A percentile compares a stretch with the other conserved stretches of the same genome.
Evolutionary conservation across 2,888 invertebrate genomes (phyloP).

Genomic region (Syritta pipiens): DNA sequence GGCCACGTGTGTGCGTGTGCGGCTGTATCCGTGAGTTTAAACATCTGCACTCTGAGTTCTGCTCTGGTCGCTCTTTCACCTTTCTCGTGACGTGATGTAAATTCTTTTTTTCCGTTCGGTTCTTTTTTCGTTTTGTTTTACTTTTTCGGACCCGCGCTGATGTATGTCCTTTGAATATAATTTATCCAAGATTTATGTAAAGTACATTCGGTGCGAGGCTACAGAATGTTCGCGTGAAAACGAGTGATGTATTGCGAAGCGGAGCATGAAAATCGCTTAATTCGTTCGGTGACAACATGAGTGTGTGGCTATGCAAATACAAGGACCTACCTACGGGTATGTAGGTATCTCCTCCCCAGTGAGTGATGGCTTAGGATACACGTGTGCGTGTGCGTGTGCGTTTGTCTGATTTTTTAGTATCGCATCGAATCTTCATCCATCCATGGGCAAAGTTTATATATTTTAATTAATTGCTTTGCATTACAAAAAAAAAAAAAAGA

Average conservation of each 20-base stretch:
- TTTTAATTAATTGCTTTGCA: too few relatives aligned
- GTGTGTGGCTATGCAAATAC: constrained; percentile 43
- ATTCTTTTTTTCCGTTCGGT: constrained; percentile 2
- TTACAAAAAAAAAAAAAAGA: too few relatives aligned
- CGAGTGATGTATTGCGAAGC: constrained; percentile 19
- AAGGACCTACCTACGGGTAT: not conserved
- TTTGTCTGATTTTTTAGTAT: too few relatives aligned
- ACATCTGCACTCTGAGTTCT: not conserved
- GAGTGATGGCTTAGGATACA: too few relatives aligned
- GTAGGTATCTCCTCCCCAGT: not conserved
- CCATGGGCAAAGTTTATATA: too few relatives aligned
- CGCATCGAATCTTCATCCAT: too few relatives aligned
- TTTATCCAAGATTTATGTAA: constrained; percentile 57
- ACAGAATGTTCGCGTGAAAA: constrained; percentile 18
- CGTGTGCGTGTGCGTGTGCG: too few relatives aligned
- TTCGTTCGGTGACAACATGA: constrained; percentile 35
- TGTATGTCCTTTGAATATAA: constrained; percentile 48
- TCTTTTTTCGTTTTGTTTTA: not conserved
- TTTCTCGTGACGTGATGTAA: not conserved
- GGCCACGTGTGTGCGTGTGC: too few relatives aligned
- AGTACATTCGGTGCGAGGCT: constrained; percentile 33
- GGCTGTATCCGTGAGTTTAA: too few relatives aligned
- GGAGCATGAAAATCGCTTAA: constrained; percentile 53
- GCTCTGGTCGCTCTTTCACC: constrained; percentile 20
- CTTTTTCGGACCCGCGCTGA: constrained; percentile 5